Base-by-base conservation (phyloP, 2,113 vertebrate species). In the Ptilonorhynchus violaceus region DNA sequence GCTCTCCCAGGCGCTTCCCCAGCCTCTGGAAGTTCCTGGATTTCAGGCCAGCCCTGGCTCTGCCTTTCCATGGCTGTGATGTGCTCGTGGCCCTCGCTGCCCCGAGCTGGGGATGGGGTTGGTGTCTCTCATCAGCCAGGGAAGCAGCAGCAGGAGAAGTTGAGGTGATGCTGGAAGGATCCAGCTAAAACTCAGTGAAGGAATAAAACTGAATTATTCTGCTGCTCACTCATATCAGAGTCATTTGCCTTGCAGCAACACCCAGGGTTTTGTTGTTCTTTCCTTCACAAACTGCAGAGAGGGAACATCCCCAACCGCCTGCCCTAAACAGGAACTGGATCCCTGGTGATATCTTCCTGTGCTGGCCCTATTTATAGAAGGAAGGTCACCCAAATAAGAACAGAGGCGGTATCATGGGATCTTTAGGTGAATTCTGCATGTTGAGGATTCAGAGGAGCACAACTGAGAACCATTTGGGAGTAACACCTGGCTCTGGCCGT, bases 261-360 rank as follows among this genome's bases (percentile, higher is more conserved):
- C 23, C 3, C 4, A 1, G 11, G 6, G 23, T 60, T 62, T 37
- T 19, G 41, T 33, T 66, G 60, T 50, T 35, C 46, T 42, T 50
- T 13, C n/a, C 67, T 52, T 33, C n/a, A 4, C 46, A 58, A 75
- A 60, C 22, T 27, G 31, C 69, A 87, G 56, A 93, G 70, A 93
- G 77, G 67, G 75, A 96, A 95, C 83, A 30, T 70, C 37, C 85
- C 84, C 90, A 83, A 44, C 55, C 68, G 79, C 88, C 80, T 90
- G 42, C 19, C 80, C 88, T 63, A 70, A 94, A 86, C 91, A 96
- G 95, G 95, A 96, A 97, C 93, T 81, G 23, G 64, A 96, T 94
- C 96, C 91, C 88, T 64, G 73, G 76, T 56, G 88, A 68, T 42
- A 50, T 11, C 86, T 96, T 94, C 89, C 94, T 85, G 68, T 67